Conservation (phyloP, 2,888 invertebrate species). For the Acronicta aceris region DNA sequence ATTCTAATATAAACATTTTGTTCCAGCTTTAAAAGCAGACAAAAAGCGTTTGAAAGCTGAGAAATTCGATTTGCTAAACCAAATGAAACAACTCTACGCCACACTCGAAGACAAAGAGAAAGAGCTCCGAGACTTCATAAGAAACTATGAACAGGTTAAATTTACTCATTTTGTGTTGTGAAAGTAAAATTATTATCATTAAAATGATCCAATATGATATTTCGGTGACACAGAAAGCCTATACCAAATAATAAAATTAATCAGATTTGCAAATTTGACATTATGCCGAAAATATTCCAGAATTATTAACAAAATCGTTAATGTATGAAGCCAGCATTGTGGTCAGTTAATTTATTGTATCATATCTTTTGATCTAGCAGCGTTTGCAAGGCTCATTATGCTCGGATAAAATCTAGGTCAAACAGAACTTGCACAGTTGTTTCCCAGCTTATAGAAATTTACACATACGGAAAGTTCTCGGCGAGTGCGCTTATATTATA, state of each 20-base stretch:
- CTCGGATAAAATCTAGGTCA: conserved; percentile 45
- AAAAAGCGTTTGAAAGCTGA: conserved; percentile 97
- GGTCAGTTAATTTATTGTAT: conserved; percentile 48
- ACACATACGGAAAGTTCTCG: conserved; percentile 37
- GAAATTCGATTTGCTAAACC: conserved; percentile 97
- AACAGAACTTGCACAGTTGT: conserved; percentile 34
- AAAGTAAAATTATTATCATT: conserved; percentile 28
- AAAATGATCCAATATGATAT: conserved; percentile 34
- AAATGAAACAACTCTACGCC: conserved; percentile 98
- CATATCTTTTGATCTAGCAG: conserved; percentile 42
- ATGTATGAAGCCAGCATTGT: conserved; percentile 29
- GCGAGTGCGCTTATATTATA: conserved; percentile 24
- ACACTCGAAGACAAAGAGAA: conserved; percentile 98
- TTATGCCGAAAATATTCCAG: conserved; percentile 44
- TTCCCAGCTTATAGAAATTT: conserved; percentile 42
- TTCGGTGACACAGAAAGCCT: conserved; percentile 17
- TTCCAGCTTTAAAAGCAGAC: conserved; percentile 95
- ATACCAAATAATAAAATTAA: conserved; percentile 16
- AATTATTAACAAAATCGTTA: conserved; percentile 38
- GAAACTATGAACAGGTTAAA: conserved; percentile 96
- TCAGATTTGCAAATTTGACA: conserved; percentile 8
- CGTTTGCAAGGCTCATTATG: conserved; percentile 34
- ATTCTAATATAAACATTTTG: conserved; percentile 54
- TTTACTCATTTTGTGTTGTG: conserved; percentile 34
- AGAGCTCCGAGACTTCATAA: conserved; percentile 97